Evolutionary conservation across 2,888 invertebrate genomes (phyloP), one percentile per base, ranked within the genome.

Genomic region (Sipunculus nudus): DNA sequence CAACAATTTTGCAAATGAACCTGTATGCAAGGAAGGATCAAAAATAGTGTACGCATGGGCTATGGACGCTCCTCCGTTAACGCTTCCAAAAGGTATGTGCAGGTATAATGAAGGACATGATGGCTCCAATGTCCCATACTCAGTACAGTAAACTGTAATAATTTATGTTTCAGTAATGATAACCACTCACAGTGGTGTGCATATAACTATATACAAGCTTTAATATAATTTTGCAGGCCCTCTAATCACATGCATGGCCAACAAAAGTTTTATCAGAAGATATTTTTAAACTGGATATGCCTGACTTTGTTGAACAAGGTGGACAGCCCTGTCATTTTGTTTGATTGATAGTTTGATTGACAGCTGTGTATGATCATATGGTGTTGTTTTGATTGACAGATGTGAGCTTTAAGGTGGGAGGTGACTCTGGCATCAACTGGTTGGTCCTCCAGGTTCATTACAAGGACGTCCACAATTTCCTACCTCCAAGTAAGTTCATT

Each of bases 31-130:
- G 5, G 25, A 50, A 4, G 79, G 78, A 1, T 65, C 76, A 13
- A 83, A 84, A 61, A 88, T 88, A 43, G 75, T 88, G 48, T 88
- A 87, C 75, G 88, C 87, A 3, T 88, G 88, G 88, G 88, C 87
- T 1, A 84, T 87, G 81, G 88, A 88, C 75, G 88, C 88, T 0
- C 87, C 87, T 1, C 76, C 85, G 28, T 84, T 88, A 1, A 73
- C 73, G 13, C 79, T 88, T 4, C 88, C 88, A 1, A 65, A 81
- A 65, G 84, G 83, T 83, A 67, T 55, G 57, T 28, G 2, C n/a
- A 29, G 6, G 3, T 3, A n/a, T n/a, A n/a, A n/a, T n/a, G n/a
- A n/a, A n/a, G n/a, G n/a, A n/a, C n/a, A n/a, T n/a, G n/a, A n/a
- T n/a, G n/a, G n/a, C n/a, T n/a, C 35, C 13, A 38, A 35, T 13